Evolutionary conservation across 2,113 vertebrate genomes (phyloP).

Genomic region (Crotalus helleri): DNA sequence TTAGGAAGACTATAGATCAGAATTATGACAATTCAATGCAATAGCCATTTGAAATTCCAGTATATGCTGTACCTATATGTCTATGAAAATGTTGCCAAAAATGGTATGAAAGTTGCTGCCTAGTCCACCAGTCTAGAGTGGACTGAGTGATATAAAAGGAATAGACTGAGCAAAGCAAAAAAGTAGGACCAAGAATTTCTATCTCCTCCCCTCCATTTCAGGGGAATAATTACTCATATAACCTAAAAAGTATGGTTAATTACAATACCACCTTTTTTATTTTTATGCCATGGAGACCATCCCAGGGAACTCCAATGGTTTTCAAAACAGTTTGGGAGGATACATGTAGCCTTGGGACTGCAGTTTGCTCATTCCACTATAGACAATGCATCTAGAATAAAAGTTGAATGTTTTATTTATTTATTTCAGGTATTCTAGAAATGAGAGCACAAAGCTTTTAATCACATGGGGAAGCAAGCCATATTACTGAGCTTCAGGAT

Average conservation of each 20-base stretch:
- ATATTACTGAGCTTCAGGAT: not conserved
- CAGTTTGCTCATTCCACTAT: not conserved
- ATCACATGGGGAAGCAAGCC: not conserved
- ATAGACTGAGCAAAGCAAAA: not conserved
- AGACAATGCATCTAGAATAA: not conserved
- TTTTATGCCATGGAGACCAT: not conserved
- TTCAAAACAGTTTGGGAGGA: not conserved
- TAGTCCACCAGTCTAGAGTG: not conserved
- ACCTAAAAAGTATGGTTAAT: not conserved
- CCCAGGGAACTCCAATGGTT: not conserved
- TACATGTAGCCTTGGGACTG: not conserved
- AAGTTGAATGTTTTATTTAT: not conserved
- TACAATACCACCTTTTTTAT: not conserved
- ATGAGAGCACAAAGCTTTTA: not conserved
- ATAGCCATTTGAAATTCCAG: not conserved
- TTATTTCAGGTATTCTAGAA: not conserved
- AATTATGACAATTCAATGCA: not conserved
- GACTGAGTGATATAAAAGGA: not conserved
- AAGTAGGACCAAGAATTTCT: not conserved
- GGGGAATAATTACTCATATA: not conserved
- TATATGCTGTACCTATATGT: not conserved
- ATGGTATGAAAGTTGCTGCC: not conserved
- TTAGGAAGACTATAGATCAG: not conserved
- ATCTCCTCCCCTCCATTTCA: not conserved
- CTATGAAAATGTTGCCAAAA: not conserved